phyloP scores from a whole-genome alignment of 2,888 invertebrate species.

The Thymelicus sylvestris region DNA sequence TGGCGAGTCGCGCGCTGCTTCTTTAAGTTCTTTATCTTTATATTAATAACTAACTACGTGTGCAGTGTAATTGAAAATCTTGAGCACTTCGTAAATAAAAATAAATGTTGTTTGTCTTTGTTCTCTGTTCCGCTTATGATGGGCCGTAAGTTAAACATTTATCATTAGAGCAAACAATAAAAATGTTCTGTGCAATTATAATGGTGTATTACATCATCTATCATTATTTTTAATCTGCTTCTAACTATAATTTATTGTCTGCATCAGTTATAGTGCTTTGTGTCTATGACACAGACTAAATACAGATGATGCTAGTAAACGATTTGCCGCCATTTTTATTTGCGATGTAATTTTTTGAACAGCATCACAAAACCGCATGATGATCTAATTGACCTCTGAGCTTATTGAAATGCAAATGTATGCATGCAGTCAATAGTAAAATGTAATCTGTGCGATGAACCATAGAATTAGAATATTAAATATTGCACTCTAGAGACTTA shows the following conservation, averaged over 20 bases:
- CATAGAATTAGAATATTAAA: constrained; percentile 12
- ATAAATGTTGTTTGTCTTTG: constrained; percentile 13
- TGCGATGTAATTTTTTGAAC: constrained; percentile 14
- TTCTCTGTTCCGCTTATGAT: constrained; percentile 19
- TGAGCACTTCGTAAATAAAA: constrained; percentile 8
- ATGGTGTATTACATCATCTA: not conserved
- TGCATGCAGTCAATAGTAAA: constrained; percentile 37
- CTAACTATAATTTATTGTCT: not conserved
- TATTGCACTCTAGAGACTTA: not conserved
- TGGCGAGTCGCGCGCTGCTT: constrained; percentile 16
- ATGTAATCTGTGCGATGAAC: constrained; percentile 37
- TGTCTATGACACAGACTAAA: constrained; percentile 5
- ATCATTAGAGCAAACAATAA: constrained; percentile 2
- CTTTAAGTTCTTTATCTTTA: not conserved
- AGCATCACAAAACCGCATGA: constrained; percentile 27
- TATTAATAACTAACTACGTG: not conserved
- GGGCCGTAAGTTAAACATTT: constrained; percentile 28
- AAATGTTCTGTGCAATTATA: constrained; percentile 1
- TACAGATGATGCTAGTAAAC: not conserved
- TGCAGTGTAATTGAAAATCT: constrained; percentile 3
- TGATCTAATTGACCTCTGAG: constrained; percentile 29
- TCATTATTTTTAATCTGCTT: too few species aligned
- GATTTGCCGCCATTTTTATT: constrained; percentile 29
- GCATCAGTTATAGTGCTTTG: not conserved
- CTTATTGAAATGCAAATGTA: constrained; percentile 30